Evolutionary conservation across 2,888 invertebrate genomes (phyloP), one percentile per base, ranked within the genome.

Genomic region (Drosophila mettleri): DNA sequence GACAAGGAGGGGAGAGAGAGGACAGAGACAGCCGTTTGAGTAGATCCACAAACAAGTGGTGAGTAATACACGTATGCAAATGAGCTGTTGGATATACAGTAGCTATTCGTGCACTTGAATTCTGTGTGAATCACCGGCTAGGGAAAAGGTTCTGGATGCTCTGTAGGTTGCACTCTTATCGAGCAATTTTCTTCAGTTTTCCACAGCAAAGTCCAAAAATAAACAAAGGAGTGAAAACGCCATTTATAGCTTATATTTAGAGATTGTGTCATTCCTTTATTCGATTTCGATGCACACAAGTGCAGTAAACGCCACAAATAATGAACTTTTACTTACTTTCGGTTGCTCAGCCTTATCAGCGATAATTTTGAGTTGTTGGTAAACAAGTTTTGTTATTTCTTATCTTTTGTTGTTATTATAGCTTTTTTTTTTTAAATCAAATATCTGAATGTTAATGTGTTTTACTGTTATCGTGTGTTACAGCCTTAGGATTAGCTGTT

Each of bases 51-150:
- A 65, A 75, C 34, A 31, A 48, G 33, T 45, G 38, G 71, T 72
- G 71, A 72, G 76, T 76, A 72, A 72, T 53, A 39, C 2, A 9
- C 2, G n/a, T 16, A 27, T 18, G 8, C 18, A 14, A 41, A 51
- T 36, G 18, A 18, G 18, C 10, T 51, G 16, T 29, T 24, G 20
- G 18, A 31, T 2, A 10, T 9, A 1, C 10, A 38, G 24, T 6
- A 2, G 8, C 12, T 27, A 27, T 9, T 12, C 7, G 12, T 16
- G 3, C 14, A 6, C 20, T 18, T 12, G 12, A 7, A 10, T 31
- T 66, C 41, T 12, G 0, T 14, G 3, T 52, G 63, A 63, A 3
- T 63, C 43, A 63, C 34, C 41, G 34, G 52, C 6, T 24, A 20
- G 39, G 16, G 1, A 10, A 12, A 6, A 33, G 20, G n/a, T 20